These are phyloP conservation scores for Chrysolina haemoptera DNA, from an alignment of 2,888 invertebrate genomes.

Conservation along the genomic window DNA sequence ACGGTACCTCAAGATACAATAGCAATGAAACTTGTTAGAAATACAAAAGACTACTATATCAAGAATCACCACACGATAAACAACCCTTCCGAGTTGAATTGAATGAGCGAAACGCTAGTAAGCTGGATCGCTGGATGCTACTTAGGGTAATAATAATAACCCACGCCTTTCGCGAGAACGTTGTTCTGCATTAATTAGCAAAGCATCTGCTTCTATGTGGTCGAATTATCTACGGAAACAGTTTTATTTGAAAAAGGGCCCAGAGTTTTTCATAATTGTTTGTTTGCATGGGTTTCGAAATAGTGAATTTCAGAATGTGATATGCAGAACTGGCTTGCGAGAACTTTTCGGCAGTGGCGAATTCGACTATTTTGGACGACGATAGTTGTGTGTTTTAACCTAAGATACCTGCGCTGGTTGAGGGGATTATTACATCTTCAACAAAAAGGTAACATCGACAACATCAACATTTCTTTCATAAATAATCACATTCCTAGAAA, in stretches of 20 bases:
- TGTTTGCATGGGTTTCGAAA: not conserved
- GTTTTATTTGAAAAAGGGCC: not conserved
- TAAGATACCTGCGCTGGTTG: too few species aligned
- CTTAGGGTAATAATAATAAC: conserved; percentile 15
- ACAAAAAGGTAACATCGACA: too few species aligned
- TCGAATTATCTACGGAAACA: not conserved
- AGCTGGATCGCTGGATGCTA: not conserved
- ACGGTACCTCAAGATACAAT: not conserved
- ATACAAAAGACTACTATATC: conserved; percentile 18
- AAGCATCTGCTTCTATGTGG: not conserved
- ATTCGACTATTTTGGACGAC: too few species aligned
- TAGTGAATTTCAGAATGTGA: not conserved
- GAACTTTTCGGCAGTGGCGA: too few species aligned
- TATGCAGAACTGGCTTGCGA: too few species aligned
- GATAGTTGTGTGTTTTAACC: too few species aligned
- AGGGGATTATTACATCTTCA: too few species aligned
- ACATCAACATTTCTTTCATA: too few species aligned
- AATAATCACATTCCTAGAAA: too few species aligned
- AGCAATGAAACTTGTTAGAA: conserved; percentile 1
- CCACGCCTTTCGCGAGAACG: conserved; percentile 28
- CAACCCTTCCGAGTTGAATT: conserved; percentile 17
- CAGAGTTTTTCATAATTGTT: not conserved
- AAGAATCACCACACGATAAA: conserved; percentile 3
- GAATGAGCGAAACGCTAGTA: not conserved
- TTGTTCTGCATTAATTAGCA: conserved; percentile 26